Base-by-base conservation (phyloP, 2,797 vertebrate genomes). In the Notolepis coatsorum region DNA sequence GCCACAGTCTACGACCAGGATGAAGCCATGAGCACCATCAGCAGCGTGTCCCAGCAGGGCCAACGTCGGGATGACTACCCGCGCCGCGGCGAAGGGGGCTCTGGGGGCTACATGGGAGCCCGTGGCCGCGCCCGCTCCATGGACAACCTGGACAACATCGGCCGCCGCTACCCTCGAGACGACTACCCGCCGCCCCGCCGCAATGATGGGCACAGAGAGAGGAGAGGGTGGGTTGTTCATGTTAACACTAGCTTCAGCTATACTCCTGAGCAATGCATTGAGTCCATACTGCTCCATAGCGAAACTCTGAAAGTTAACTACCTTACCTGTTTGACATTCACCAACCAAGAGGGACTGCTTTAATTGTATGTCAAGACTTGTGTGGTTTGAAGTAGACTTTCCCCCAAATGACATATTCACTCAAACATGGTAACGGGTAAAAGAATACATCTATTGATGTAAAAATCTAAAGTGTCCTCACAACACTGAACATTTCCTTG, bases 131-230 rank as follows among this genome's bases (percentile, higher is more conserved):
- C 96, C 0, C 95, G 78, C 5, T 97, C 96, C 2, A 89, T 96
- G 91, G 96, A 97, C 20, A 89, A 94, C 69, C 88, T 97, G 0
- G 95, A 96, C 0, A 93, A 95, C 54, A 80, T 94, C 0, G 85
- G 84, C 1, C 80, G 77, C 1, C 68, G 75, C 13, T 62, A 91
- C 1, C 85, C 81, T 1, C 79, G 84, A 4, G 86, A 91, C 0
- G 69, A 85, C 45, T 73, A 81, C 35, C 68, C 71, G 1, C 80
- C 75, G 2, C 61, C 65, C 1, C 82, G 77, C 1, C 78, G 73
- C 5, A 88, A 87, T 2, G 87, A 87, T 2, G 87, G 84, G 2
- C 72, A 75, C 25, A 87, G 91, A 31, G 87, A 91, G 49, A 85
- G 91, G 21, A 88, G 91, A 86, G 92, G 90, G 93, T 93, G 56